These are phyloP conservation scores for Aphaenogaster rudis DNA, from an alignment of 1,140 invertebrate species.

Conservation along the genomic window DNA sequence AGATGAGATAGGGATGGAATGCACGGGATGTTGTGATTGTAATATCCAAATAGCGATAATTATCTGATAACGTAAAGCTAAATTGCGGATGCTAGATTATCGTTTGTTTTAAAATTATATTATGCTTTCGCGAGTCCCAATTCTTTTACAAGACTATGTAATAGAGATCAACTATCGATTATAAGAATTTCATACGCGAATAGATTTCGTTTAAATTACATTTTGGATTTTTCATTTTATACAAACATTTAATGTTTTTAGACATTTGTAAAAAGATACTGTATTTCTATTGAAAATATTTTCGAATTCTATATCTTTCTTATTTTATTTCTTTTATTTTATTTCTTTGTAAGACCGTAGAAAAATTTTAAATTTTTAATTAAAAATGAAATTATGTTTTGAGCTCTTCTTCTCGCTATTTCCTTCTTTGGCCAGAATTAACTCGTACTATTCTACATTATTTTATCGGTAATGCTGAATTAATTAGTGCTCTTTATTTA, in stretches of 20 bases:
- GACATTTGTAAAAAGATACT: background rate
- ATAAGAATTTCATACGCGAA: background rate
- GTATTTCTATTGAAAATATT: background rate
- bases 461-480: background rate
- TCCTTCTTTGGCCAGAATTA: background rate
- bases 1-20: background rate
- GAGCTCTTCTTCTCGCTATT: background rate
- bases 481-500: background rate
- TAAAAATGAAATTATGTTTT: background rate
- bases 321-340: background rate
- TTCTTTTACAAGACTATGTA: background rate
- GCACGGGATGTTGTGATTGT: background rate
- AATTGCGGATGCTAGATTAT: background rate
- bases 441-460: background rate
- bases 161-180: background rate
- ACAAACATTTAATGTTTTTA: background rate
- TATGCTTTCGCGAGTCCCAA: background rate
- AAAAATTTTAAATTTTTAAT: background rate
- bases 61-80: background rate
- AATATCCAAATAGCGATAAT: background rate
- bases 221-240: background rate
- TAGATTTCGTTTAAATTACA: background rate
- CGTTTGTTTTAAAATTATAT: slow-evolving; percentile 2
- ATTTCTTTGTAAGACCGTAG: background rate
- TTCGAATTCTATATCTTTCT: background rate